phyloP scores from a whole-genome alignment of 2,797 vertebrate species.

The Pogoniulus pusillus region DNA sequence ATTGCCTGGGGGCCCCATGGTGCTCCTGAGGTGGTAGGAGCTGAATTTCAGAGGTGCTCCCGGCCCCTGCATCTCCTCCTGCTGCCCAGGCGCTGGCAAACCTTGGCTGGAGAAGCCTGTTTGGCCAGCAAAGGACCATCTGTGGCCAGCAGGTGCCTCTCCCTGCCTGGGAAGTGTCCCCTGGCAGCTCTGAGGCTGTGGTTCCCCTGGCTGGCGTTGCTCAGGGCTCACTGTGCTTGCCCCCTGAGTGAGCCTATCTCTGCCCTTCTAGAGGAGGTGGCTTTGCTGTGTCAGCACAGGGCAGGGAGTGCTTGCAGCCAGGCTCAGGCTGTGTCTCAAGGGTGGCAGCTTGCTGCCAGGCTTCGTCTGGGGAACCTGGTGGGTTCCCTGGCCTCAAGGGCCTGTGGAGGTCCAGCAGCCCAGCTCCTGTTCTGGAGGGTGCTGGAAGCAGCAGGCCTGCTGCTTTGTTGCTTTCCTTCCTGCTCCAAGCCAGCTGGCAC shows the following conservation, averaged over 20 bases:
- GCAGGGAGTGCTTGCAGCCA: background rate
- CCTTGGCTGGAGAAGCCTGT: background rate
- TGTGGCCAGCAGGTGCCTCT: background rate
- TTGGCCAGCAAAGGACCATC: background rate
- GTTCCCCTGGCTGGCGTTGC: accelerated
- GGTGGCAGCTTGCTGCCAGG: background rate
- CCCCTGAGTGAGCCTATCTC: accelerated
- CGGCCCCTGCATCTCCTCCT: background rate
- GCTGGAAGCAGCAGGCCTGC: background rate
- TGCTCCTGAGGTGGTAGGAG: no score
- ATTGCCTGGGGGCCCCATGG: no score
- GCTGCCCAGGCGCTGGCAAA: accelerated
- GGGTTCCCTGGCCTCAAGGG: background rate
- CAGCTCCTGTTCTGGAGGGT: background rate
- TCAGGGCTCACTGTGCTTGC: background rate
- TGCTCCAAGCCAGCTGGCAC: conserved; percentile 24
- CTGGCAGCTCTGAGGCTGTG: background rate
- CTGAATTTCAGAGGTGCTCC: background rate
- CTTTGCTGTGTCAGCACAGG: background rate
- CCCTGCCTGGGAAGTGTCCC: background rate
- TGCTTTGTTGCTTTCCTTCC: conserved; percentile 26
- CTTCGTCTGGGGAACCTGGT: background rate
- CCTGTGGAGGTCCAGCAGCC: background rate
- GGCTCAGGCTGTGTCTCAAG: background rate
- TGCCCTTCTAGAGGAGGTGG: background rate